Base-by-base conservation (phyloP, 2,113 vertebrate species). In the Ascaphus truei region DNA sequence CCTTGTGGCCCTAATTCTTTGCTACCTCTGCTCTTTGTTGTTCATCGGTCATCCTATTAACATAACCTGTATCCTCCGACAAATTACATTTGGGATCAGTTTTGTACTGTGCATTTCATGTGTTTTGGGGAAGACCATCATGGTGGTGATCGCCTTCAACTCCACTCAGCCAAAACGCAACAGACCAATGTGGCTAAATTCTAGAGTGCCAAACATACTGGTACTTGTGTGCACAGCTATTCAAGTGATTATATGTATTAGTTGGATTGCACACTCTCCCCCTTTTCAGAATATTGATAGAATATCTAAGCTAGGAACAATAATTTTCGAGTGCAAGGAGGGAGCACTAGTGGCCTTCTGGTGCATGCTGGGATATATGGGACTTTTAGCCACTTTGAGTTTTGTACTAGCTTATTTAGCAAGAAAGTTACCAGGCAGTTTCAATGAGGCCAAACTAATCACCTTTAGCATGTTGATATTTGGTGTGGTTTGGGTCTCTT, bases 1-100 rank as follows among this genome's bases (percentile, higher is more conserved):
- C n/a, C 43, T 47, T 12, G 16, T 47, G 20, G 20, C 43, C 5
- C 4, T 47, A 3, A 22, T 22, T 47, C 23, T 47, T 20, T 47
- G 43, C 11, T 22, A 47, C 9, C 72, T 77, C 71, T 73, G 61
- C 65, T 82, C 71, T 75, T 47, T 47, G 23, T 22, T 47, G 43
- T 47, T 22, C 43, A 47, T 47, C 12, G 43, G 43, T 8, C 8
- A 12, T 20, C 43, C 43, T 18, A 9, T 47, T 47, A 47, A 16
- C 12, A 47, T 22, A 47, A 47, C 18, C 43, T 47, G 43, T 47
- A 47, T 47, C 18, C 43, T 47, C 11, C 20, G 43, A 20, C 43
- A 47, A 23, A 22, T 47, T 22, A 47, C 23, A 47, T 47, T 47
- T 47, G 43, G 43, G 11, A 47, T 47, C 43, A 47, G 43, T 22